Base-by-base conservation (phyloP, 2,113 vertebrate species). In the Misgurnus anguillicaudatus region DNA sequence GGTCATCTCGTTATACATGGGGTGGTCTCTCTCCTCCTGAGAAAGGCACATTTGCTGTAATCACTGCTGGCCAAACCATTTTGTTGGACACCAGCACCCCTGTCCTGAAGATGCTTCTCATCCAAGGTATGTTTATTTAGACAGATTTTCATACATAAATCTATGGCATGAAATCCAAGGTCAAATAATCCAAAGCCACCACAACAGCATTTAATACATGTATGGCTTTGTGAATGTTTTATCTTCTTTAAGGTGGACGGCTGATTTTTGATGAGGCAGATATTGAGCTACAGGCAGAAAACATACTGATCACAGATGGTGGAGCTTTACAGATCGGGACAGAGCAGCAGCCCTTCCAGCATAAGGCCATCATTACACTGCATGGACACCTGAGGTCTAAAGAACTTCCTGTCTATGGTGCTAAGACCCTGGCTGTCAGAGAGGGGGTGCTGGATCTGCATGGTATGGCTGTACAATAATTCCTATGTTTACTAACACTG, bases 51-150 rank as follows among this genome's bases (percentile, higher is more conserved):
- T 89, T 96, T 6, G 93, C 86, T 3, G 92, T 96, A 77, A 92
- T 96, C 85, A 92, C 92, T 9, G 87, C 92, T 87, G 93, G 93
- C 67, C 95, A 96, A 83, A 95, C 87, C 6, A 89, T 96, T 86
- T 87, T 96, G 65, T 86, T 96, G 88, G 95, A 96, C 86, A 88
- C 88, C 66, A 95, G 78, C 82, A 95, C 95, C 0, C 93, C 94
- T 5, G 86, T 96, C 63, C 86, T 96, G 6, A 96, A 96, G 87
- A 95, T 96, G 94, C 90, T 96, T 24, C 94, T 96, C 3, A 96
- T 96, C 83, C 92, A 96, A 86, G 95, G 95, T 95, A 84, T 82
- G 69, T 6, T 62, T 0, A 41, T 38, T 77, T 24, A 75, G 10
- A 16, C n/a, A n/a, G 21, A 55, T 69, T 17, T 42, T 3, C 4